Conservation (phyloP, 2,113 vertebrate species). For the Loxodonta africana region DNA sequence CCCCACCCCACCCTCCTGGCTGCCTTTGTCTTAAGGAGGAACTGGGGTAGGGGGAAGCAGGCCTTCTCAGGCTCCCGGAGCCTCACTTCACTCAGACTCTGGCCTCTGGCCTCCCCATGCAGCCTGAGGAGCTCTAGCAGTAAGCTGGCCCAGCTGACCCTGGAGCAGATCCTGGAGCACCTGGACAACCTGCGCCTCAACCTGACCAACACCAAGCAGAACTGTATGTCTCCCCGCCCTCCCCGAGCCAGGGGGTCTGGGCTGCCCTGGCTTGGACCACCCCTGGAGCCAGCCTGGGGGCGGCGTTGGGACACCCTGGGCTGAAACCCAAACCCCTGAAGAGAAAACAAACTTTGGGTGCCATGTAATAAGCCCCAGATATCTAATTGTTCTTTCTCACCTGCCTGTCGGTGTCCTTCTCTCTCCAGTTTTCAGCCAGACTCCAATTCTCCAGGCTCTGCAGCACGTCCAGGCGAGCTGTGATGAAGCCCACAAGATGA, state of each 20-base stretch:
- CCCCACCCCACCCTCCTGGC: too few species aligned
- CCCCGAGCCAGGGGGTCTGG: accelerated
- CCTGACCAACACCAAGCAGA: conserved; percentile 94
- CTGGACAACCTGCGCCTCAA: conserved; percentile 96
- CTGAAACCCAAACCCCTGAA: neutral
- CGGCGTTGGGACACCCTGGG: neutral
- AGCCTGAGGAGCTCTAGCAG: conserved; percentile 97
- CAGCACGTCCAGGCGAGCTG: conserved; percentile 99
- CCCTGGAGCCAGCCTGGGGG: neutral
- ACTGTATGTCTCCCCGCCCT: conserved; percentile 82
- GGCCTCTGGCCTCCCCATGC: neutral
- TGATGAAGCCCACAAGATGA: conserved; percentile 97
- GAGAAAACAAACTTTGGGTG: neutral
- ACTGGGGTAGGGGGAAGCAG: neutral
- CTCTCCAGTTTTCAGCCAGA: conserved; percentile 94
- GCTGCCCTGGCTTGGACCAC: neutral
- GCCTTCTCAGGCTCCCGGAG: too few species aligned
- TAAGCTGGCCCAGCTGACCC: conserved; percentile 97
- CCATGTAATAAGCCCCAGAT: accelerated
- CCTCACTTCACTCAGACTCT: neutral
- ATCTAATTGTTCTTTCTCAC: neutral
- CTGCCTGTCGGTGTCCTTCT: neutral
- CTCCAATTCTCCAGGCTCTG: conserved; percentile 96
- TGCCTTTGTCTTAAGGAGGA: neutral
- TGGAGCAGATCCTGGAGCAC: conserved; percentile 98